phyloP scores from a whole-genome alignment of 2,888 invertebrate species.

The Drosophila borborema region DNA sequence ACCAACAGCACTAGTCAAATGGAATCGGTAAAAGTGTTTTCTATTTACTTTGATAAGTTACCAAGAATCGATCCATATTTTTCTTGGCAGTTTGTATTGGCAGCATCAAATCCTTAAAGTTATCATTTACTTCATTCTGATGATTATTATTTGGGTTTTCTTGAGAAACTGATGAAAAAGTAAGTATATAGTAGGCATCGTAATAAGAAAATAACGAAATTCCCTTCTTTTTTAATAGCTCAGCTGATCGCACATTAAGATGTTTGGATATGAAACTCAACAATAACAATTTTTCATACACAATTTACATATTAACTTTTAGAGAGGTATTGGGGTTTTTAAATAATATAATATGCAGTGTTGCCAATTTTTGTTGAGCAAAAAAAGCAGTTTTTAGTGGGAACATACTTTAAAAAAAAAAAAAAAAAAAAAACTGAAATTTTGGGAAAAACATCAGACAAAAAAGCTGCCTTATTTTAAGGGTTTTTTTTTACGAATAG shows the following conservation, averaged over 20 bases:
- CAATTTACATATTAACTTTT: too few relatives aligned
- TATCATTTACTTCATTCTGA: neutral
- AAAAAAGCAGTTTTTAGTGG: too few relatives aligned
- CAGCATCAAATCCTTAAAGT: conserved; percentile 20
- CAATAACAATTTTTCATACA: neutral
- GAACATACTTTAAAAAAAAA: too few relatives aligned
- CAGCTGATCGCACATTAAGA: neutral
- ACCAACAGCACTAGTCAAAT: conserved; percentile 86
- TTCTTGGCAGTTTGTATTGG: conserved; percentile 20
- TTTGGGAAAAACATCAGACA: too few relatives aligned
- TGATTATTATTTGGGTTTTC: neutral
- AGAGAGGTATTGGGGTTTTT: too few relatives aligned
- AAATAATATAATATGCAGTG: too few relatives aligned
- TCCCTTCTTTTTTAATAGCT: neutral
- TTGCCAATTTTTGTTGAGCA: too few relatives aligned
- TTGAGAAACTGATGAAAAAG: neutral
- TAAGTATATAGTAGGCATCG: neutral
- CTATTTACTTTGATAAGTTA: neutral
- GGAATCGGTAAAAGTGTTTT: conserved; percentile 19
- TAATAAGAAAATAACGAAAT: neutral
- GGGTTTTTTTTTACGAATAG: too few relatives aligned
- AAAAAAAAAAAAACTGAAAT: too few relatives aligned
- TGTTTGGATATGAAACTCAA: neutral
- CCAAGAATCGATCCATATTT: neutral
- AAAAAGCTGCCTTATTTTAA: too few relatives aligned